Conservation (phyloP, 2,113 vertebrate species). For the Misgurnus anguillicaudatus region DNA sequence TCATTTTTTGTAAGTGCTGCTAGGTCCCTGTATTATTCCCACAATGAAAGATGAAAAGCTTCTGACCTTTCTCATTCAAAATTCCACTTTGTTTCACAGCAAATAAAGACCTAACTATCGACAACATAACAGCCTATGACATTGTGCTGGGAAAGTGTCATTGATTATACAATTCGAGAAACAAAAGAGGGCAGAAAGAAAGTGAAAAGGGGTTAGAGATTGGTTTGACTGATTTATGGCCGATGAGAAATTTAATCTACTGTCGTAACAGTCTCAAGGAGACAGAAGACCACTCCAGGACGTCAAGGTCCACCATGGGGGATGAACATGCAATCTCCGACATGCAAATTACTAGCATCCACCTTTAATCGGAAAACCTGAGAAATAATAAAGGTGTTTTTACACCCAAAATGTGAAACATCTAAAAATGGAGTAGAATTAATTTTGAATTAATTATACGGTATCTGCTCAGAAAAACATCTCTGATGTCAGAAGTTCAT, state of each 20-base stretch:
- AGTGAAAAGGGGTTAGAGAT: background rate
- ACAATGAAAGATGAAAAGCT: too few species aligned
- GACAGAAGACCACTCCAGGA: slow-evolving; percentile 1
- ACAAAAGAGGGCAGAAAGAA: background rate
- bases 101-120: background rate
- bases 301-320: background rate
- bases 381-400: background rate
- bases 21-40: too few species aligned
- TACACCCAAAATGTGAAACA: background rate
- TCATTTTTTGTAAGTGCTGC: too few species aligned
- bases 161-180: slow-evolving; percentile 24
- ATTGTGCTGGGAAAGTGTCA: background rate
- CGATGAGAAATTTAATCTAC: slow-evolving; percentile 45
- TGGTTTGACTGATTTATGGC: slow-evolving; percentile 45
- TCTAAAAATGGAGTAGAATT: background rate
- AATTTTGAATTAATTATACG: background rate
- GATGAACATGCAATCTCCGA: background rate
- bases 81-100: background rate
- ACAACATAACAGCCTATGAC: slow-evolving; percentile 6
- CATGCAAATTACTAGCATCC: background rate
- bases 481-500: background rate
- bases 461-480: background rate
- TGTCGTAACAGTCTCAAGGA: slow-evolving; percentile 12
- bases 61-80: background rate
- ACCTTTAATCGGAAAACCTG: background rate